Conservation (phyloP, 1,140 invertebrate genomes). For the Hycleus cichorii region DNA sequence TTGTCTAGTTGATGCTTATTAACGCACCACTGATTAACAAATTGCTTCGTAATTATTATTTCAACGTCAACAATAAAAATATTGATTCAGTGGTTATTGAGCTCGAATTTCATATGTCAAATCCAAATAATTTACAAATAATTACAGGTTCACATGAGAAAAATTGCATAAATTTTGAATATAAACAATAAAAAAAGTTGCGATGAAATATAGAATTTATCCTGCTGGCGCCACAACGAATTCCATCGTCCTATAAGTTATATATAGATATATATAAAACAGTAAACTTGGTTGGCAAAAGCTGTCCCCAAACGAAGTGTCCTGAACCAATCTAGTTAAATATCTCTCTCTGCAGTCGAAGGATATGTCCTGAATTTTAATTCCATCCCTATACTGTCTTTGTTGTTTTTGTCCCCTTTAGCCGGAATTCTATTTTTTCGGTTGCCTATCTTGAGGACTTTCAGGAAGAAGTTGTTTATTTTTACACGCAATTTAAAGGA, state of each 20-base stretch:
- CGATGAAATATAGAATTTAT: neutral
- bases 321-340: conserved; percentile 13
- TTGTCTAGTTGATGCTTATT: no score
- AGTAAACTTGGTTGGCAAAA: conserved; percentile 1
- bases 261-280: neutral
- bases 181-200: no score
- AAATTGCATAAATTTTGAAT: no score
- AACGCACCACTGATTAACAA: no score
- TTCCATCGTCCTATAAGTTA: neutral
- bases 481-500: conserved; percentile 15
- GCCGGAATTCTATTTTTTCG: no score
- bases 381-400: conserved; percentile 1
- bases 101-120: no score
- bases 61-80: no score
- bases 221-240: conserved; percentile 4
- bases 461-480: conserved; percentile 9
- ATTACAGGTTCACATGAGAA: no score
- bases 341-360: conserved; percentile 1
- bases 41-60: no score
- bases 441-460: no score
- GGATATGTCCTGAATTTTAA: conserved; percentile 15
- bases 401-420: conserved; percentile 1
- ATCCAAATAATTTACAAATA: no score
- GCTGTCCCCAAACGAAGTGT: conserved; percentile 1
- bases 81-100: no score